These are phyloP conservation scores for Brassicogethes aeneus DNA, from an alignment of 2,888 invertebrate species.

Conservation along the genomic window DNA sequence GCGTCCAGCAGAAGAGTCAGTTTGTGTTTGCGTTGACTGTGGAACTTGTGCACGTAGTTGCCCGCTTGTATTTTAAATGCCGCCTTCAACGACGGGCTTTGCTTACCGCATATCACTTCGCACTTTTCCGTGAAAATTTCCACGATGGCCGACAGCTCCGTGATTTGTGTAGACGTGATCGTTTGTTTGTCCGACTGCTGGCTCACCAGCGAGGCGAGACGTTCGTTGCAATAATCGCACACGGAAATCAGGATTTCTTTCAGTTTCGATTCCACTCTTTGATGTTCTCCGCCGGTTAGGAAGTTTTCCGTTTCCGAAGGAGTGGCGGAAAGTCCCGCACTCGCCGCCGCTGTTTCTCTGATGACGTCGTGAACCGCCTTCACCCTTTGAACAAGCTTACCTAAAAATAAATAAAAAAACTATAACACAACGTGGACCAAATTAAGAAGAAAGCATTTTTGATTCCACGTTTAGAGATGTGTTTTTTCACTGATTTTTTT, in stretches of 20 bases:
- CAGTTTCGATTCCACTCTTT: constrained; percentile 59
- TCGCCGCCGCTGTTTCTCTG: constrained; percentile 61
- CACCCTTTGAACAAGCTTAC: constrained; percentile 63
- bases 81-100: constrained; percentile 69
- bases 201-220: constrained; percentile 80
- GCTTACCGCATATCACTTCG: constrained; percentile 60
- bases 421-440: constrained; percentile 1
- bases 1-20: constrained; percentile 76
- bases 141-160: constrained; percentile 65
- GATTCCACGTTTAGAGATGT: not conserved
- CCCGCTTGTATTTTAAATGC: constrained; percentile 83
- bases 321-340: constrained; percentile 43
- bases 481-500: not conserved
- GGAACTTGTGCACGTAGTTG: constrained; percentile 85
- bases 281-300: constrained; percentile 60
- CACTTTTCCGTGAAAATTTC: constrained; percentile 71
- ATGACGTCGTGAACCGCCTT: constrained; percentile 68
- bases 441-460: no score
- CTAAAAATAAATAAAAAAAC: constrained; percentile 17
- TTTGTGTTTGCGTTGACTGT: constrained; percentile 78
- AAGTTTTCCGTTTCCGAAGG: constrained; percentile 52
- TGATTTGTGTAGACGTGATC: constrained; percentile 69
- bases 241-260: constrained; percentile 71
- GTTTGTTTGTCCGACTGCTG: constrained; percentile 65
- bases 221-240: constrained; percentile 87